Evolutionary conservation across 2,113 vertebrate genomes (phyloP), one percentile per base, ranked within the genome.

Genomic region (Aix galericulata): DNA sequence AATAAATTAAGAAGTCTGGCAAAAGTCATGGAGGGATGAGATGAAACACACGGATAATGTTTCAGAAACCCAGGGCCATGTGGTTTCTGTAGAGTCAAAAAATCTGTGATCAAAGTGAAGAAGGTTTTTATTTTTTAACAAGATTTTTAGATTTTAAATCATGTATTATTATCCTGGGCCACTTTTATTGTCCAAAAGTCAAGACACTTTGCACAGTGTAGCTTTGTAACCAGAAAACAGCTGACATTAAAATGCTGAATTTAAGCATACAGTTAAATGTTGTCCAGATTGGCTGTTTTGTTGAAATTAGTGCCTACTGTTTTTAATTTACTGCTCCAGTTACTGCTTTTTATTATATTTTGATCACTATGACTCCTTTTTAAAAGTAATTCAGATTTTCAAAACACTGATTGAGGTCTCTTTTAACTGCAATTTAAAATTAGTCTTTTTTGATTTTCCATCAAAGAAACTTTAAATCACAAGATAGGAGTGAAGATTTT

Each of bases 1-100:
- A 44, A 31, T 22, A 36, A 4, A 59, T 34, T 69, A 79, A 78
- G 81, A 68, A 3, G 4, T 64, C 90, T 93, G 53, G 63, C 21
- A 8, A 69, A 93, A 91, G 50, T 46, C 63, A 85, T 60, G 66
- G 32, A 95, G 26, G 13, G 48, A 75, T 86, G 74, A 93, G 62
- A 86, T 80, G 56, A 94, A 95, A 93, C 48, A 66, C 1, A 1
- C 0, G 2, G 71, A 87, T 97, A 91, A 63, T 18, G 27, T 95
- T 94, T 88, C 80, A 93, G 80, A 96, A 93, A 85, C n/a, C 66
- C 32, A 95, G 72, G 93, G 68, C 50, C 66, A 78, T 92, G 67
- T 89, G 94, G 85, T 53, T 96, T 97, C 75, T 82, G 26, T 60
- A 88, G 40, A 82, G 26, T 26, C 27, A 93, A 78, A 77, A 77